Evolutionary conservation across 2,888 invertebrate genomes (phyloP).

Genomic region (Gryllus longicercus): DNA sequence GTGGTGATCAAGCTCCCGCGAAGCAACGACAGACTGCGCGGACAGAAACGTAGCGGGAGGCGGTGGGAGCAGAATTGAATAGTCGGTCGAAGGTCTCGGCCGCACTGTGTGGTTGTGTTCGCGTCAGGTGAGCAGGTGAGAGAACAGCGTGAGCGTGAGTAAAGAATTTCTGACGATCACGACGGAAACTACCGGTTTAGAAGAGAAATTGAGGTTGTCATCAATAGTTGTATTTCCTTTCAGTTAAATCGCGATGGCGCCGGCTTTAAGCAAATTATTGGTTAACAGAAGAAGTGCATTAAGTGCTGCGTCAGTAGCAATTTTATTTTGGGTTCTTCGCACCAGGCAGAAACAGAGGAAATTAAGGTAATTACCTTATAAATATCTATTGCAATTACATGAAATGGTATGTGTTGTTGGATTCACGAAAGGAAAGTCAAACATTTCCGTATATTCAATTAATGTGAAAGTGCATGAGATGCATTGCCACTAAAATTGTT

Average conservation of each 20-base stretch:
- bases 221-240: conserved; percentile 22
- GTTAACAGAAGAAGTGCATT: conserved; percentile 64
- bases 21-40: no score
- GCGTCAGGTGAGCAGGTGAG: neutral
- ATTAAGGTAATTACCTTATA: conserved; percentile 44
- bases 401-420: neutral
- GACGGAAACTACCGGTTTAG: neutral
- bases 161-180: neutral
- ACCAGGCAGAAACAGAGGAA: conserved; percentile 54
- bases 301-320: conserved; percentile 62
- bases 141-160: neutral
- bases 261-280: conserved; percentile 71
- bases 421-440: no score
- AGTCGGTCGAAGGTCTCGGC: neutral
- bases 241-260: conserved; percentile 58
- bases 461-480: neutral
- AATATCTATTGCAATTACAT: neutral
- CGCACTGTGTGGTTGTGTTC: neutral
- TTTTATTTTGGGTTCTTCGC: conserved; percentile 57
- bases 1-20: no score
- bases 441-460: no score
- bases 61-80: no score
- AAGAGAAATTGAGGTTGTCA: neutral
- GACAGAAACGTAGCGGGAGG: no score
- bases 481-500: neutral